Conservation (phyloP, 1,140 invertebrate genomes). For the Venturia canescens region DNA sequence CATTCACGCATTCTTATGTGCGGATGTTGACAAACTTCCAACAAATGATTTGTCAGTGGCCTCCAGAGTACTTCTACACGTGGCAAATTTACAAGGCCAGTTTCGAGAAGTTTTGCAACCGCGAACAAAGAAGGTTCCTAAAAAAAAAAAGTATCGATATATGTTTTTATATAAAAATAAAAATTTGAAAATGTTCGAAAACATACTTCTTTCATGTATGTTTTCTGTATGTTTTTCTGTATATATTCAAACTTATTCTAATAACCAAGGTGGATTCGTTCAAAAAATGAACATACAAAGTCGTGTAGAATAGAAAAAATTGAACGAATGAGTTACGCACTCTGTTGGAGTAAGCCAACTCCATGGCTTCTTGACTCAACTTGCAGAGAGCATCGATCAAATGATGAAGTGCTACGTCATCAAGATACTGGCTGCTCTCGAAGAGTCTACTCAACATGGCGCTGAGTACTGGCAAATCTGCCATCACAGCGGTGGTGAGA, state of each 20-base stretch:
- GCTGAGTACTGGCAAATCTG: constrained; percentile 94
- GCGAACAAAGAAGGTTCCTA: constrained; percentile 98
- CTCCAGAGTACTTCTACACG: constrained; percentile 97
- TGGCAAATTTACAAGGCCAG: constrained; percentile 95
- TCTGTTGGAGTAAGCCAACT: constrained; percentile 95
- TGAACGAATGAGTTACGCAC: constrained; percentile 76
- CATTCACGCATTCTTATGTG: constrained; percentile 97
- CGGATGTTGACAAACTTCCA: constrained; percentile 97
- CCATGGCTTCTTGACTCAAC: constrained; percentile 97
- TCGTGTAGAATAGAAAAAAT: too few relatives aligned
- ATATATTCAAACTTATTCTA: too few relatives aligned
- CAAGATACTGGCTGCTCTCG: constrained; percentile 95
- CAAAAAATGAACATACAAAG: too few relatives aligned
- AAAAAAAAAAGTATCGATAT: constrained; percentile 53
- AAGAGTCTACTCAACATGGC: constrained; percentile 95
- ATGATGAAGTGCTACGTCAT: constrained; percentile 97
- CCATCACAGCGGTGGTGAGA: constrained; percentile 96
- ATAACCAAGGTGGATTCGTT: too few relatives aligned
- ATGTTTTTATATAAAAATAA: not conserved
- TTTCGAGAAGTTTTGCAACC: constrained; percentile 97
- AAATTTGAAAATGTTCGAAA: not conserved
- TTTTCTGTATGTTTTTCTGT: too few relatives aligned
- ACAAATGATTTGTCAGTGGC: constrained; percentile 95
- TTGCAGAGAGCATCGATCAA: constrained; percentile 98
- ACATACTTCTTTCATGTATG: too few relatives aligned